Evolutionary conservation across 1,140 invertebrate genomes (phyloP).

Genomic region (Micrasema longulum): DNA sequence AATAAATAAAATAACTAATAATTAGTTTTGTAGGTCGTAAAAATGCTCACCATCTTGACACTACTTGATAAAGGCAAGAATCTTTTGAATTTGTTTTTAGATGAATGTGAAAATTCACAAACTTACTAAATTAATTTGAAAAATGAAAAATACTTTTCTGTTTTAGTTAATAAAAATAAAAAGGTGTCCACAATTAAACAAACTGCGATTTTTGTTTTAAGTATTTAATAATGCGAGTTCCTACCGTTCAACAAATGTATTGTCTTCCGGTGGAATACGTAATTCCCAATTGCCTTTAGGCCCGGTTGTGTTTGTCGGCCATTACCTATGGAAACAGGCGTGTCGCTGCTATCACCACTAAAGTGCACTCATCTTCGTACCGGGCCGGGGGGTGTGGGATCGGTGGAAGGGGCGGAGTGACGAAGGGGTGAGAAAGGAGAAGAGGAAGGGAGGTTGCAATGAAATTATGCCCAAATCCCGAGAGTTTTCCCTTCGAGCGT

Average conservation of each 20-base stretch:
- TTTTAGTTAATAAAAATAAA: no score
- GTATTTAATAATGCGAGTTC: not conserved
- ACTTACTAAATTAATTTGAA: no score
- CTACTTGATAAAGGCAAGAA: no score
- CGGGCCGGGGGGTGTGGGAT: not conserved
- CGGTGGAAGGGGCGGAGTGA: not conserved
- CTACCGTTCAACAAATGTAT: not conserved
- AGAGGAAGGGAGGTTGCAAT: constrained; percentile 24
- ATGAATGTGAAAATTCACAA: no score
- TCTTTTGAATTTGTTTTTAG: no score
- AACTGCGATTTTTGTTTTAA: no score
- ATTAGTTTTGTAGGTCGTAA: no score
- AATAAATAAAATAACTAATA: no score
- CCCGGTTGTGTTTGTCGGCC: constrained; percentile 19
- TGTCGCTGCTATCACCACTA: constrained; percentile 35
- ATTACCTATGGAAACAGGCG: constrained; percentile 38
- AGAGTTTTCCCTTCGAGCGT: constrained; percentile 29
- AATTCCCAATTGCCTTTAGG: not conserved
- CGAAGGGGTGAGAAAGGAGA: not conserved
- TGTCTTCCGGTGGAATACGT: not conserved
- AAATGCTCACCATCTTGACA: no score
- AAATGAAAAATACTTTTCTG: no score
- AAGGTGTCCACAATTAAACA: no score
- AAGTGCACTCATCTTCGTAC: constrained; percentile 29
- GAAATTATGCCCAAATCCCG: constrained; percentile 43